Evolutionary conservation across 2,113 vertebrate genomes (phyloP), one percentile per base, ranked within the genome.

Genomic region (Callipepla californica): DNA sequence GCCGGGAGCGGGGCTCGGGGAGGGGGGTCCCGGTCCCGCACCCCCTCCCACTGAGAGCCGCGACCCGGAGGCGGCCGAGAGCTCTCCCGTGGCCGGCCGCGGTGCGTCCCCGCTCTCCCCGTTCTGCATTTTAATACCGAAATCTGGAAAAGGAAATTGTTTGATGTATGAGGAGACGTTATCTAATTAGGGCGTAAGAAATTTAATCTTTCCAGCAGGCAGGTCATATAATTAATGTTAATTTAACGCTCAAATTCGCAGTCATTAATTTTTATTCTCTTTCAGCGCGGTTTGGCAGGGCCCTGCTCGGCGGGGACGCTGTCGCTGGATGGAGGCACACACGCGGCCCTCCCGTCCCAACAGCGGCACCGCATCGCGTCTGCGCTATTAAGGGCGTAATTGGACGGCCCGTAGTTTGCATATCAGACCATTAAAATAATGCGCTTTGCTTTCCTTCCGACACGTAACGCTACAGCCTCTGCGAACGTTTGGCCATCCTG

Each of bases 381-480:
- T 99, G 99, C 98, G 98, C 99, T 99, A 99, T 99, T 99, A 99
- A 99, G 98, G 98, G 98, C 97, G 97, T 99, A 99, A 99, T 99
- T 99, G 99, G 99, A 99, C 97, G 98, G 98, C 98, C 98, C 98
- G 98, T 99, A 99, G 99, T 99, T 99, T 99, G 99, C 99, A 99
- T 99, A 99, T 99, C 99, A 99, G 98, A 98, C 98, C 98, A 99
- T 99, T 99, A 99, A 98, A 99, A 98, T 99, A 99, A 99, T 99
- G 98, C 98, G 98, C 98, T 99, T 99, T 98, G 98, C 98, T 98
- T 99, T 99, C 98, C 98, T 98, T 98, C 95, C 97, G 98, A 99
- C 99, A 99, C 99, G 99, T 97, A 99, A 98, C 98, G 98, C 98
- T 99, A 98, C 98, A 99, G 98, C 97, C 97, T 98, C 97, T 99